These are phyloP conservation scores for Oreochromis tanganicae DNA, from an alignment of 2,113 vertebrate genomes.

Conservation along the genomic window DNA sequence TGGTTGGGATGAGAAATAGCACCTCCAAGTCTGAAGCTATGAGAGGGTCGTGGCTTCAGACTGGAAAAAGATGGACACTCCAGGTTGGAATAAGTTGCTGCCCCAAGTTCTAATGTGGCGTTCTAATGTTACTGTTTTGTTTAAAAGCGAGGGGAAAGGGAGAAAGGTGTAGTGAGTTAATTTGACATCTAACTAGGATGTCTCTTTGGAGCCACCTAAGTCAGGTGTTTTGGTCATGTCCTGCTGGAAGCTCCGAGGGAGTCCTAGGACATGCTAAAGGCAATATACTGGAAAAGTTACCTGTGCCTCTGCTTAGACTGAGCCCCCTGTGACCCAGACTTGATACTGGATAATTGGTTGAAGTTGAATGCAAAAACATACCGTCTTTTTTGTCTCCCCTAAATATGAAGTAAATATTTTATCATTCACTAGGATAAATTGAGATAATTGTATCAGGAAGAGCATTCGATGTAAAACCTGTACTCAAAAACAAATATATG, in stretches of 20 bases:
- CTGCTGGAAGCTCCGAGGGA: no score
- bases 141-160: background rate
- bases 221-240: background rate
- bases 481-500: background rate
- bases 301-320: background rate
- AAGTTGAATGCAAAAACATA: background rate
- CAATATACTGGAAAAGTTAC: background rate
- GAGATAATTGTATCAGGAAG: background rate
- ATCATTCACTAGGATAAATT: background rate
- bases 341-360: background rate
- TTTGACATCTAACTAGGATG: background rate
- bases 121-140: background rate
- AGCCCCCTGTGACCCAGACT: background rate
- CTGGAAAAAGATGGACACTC: background rate
- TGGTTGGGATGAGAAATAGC: background rate
- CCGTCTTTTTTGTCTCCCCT: background rate
- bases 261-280: background rate
- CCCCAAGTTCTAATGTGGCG: background rate
- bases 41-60: background rate
- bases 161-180: background rate
- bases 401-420: background rate
- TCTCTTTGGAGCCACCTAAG: background rate
- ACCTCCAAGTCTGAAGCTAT: background rate
- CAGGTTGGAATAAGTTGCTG: background rate
- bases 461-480: background rate